Evolutionary conservation across 2,797 vertebrate genomes (phyloP).

Genomic region (Ibycter americanus): DNA sequence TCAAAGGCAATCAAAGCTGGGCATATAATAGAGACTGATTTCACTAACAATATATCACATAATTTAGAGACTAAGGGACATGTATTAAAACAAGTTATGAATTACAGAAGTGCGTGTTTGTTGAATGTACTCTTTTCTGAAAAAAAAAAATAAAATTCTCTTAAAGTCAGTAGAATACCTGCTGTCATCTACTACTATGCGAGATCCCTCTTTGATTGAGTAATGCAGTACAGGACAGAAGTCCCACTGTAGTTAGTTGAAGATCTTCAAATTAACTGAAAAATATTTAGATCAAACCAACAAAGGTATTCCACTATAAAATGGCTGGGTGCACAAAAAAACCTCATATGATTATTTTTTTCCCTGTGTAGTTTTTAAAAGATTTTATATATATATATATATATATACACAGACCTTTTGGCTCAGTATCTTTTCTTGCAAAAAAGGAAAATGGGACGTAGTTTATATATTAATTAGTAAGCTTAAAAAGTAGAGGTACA

Average conservation of each 20-base stretch:
- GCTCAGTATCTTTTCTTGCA: not conserved
- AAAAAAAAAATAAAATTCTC: not conserved
- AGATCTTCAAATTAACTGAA: not conserved
- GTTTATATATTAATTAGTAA: not conserved
- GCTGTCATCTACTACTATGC: not conserved
- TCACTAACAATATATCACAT: not conserved
- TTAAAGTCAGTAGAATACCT: not conserved
- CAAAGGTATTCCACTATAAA: not conserved
- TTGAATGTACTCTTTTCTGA: not conserved
- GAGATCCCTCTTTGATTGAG: not conserved
- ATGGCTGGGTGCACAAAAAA: not conserved
- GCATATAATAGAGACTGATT: not conserved
- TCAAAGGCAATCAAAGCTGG: not conserved
- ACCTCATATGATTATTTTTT: not conserved
- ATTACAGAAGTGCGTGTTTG: not conserved
- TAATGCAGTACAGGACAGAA: not conserved
- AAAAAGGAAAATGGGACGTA: not conserved
- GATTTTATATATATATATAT: not conserved
- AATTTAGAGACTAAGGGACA: not conserved
- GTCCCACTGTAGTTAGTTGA: not conserved
- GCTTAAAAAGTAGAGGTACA: not conserved
- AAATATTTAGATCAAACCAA: not conserved
- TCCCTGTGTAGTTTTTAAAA: not conserved
- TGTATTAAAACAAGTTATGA: not conserved
- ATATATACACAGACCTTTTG: not conserved